Evolutionary conservation across 1,140 invertebrate genomes (phyloP), one percentile per base, ranked within the genome.

Genomic region (Amyelois transitella): DNA sequence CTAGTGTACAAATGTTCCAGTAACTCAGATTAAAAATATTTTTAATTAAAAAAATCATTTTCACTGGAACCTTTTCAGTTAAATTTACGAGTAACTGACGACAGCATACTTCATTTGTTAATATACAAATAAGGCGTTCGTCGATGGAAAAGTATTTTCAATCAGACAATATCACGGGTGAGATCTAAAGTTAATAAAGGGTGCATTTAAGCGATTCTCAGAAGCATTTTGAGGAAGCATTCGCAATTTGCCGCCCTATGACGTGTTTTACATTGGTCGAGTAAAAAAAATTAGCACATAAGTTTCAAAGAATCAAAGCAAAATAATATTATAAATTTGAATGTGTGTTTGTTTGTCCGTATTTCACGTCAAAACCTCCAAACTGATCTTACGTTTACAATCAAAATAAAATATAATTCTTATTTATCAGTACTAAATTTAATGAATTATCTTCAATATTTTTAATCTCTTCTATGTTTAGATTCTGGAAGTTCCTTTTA

Each of bases 151-250:
- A 48, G 52, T 50, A 48, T 60, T 55, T 55, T 55, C 43, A 53
- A 60, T 60, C 58, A 55, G 20, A 47, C 22, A 24, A 18, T 51
- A 60, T 47, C 51, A 44, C 48, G 18, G 17, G 18, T 32, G 21
- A 44, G 55, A 60, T 55, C 58, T 60, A 45, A 55, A 60, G 52
- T 60, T 60, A 55, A 54, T 51, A 58, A 54, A 57, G 28, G 49
- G 21, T 64, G 45, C 53, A 57, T 60, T 58, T 57, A 54, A 57
- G 32, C 7, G 7, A 52, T 65, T 60, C 62, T 58, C 47, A 58
- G 62, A 58, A 65, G 18, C 17, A 48, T 38, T 18, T 52, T 43
- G 22, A 44, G 53, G 53, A 55, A 56, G 56, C 49, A 18, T 43
- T 19, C 6, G 49, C 55, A 65, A 65, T 65, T 65, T 65, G 43